These are phyloP conservation scores for Oscheius sp. DNA, from an alignment of 1,140 invertebrate genomes.

Conservation along the genomic window DNA sequence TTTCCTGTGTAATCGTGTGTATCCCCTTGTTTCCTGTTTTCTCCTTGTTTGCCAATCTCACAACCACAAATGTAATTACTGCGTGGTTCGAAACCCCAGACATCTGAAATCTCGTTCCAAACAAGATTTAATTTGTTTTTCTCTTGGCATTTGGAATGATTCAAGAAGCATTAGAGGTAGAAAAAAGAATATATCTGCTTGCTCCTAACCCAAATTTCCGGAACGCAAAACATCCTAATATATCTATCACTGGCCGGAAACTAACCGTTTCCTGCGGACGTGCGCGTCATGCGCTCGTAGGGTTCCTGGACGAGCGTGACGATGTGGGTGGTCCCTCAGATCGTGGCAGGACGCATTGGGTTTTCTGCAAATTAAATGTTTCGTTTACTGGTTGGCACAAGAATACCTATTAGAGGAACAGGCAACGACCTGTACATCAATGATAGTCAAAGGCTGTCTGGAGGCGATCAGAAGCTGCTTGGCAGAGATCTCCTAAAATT, in stretches of 20 bases:
- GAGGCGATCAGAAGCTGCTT: conserved; percentile 12
- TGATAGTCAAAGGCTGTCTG: neutral
- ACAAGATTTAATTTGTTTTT: too few relatives aligned
- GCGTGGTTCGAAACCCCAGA: too few relatives aligned
- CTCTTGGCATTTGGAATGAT: neutral
- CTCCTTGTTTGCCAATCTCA: neutral
- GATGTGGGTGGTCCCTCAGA: conserved; percentile 3
- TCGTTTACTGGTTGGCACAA: too few relatives aligned
- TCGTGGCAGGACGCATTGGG: neutral
- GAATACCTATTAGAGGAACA: neutral
- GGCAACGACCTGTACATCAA: conserved; percentile 19
- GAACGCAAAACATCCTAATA: too few relatives aligned
- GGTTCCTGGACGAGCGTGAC: neutral
- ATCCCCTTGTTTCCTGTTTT: neutral
- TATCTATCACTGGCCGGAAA: too few relatives aligned
- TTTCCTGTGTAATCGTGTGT: neutral
- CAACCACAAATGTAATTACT: too few relatives aligned
- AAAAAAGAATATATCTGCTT: neutral
- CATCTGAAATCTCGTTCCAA: conserved; percentile 3
- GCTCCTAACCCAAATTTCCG: neutral
- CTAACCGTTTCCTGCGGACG: conserved; percentile 5
- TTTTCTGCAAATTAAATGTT: neutral
- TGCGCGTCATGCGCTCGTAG: neutral
- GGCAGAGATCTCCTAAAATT: conserved; percentile 15
- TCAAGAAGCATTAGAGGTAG: too few relatives aligned